phyloP scores from a whole-genome alignment of 1,140 invertebrate species.

The Homarus americanus region DNA sequence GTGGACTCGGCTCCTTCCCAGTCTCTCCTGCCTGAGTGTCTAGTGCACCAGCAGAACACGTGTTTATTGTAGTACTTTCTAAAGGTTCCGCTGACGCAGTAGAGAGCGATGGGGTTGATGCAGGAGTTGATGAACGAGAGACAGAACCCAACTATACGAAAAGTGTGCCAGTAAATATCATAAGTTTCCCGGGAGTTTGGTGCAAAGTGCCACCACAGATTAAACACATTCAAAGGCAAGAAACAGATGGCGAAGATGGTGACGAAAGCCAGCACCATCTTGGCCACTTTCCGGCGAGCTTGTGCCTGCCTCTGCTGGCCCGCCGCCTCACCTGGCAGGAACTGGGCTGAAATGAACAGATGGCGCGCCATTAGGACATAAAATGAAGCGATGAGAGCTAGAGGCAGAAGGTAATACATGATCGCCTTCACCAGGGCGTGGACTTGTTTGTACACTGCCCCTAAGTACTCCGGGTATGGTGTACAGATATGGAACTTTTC shows the following conservation, averaged over 20 bases:
- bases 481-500: conserved; percentile 76
- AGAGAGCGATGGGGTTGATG: conserved; percentile 94
- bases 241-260: conserved; percentile 94
- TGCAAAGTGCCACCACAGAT: conserved; percentile 92
- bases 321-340: conserved; percentile 81
- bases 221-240: conserved; percentile 89
- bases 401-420: conserved; percentile 88
- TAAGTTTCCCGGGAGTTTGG: conserved; percentile 85
- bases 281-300: conserved; percentile 92
- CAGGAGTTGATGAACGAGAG: conserved; percentile 93
- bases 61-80: conserved; percentile 95
- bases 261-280: conserved; percentile 93
- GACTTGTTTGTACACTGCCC: conserved; percentile 82
- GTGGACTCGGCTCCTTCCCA: conserved; percentile 30
- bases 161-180: conserved; percentile 91
- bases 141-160: conserved; percentile 91
- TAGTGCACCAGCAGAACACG: conserved; percentile 85
- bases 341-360: conserved; percentile 88
- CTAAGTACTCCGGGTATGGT: conserved; percentile 72
- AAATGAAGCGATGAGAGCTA: conserved; percentile 90
- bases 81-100: conserved; percentile 94
- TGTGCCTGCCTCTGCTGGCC: conserved; percentile 82
- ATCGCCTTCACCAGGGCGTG: conserved; percentile 73
- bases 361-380: conserved; percentile 93
- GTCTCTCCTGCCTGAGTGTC: not conserved